Evolutionary conservation across 2,113 vertebrate species (phyloP).

Genomic region (Bombycilla garrulus): DNA sequence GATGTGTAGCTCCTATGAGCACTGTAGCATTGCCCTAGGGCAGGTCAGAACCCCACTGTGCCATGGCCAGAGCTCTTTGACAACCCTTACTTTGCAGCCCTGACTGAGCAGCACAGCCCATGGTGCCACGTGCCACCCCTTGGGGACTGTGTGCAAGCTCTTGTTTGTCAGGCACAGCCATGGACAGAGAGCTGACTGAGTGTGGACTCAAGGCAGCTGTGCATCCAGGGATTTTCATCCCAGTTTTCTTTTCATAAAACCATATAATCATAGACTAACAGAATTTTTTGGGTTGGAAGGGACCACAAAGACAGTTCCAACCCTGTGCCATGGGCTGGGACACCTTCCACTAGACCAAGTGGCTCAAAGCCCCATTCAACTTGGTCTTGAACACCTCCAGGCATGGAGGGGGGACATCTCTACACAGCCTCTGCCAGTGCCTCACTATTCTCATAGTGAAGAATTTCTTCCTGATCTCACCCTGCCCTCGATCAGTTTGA

Average conservation of each 20-base stretch:
- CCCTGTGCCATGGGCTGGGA: background rate
- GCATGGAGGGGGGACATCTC: background rate
- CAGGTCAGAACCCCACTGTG: background rate
- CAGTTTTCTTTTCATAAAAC: background rate
- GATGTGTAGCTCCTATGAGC: background rate
- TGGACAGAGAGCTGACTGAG: background rate
- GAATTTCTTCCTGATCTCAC: background rate
- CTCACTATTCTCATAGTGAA: background rate
- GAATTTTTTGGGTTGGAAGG: background rate
- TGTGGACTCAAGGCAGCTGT: background rate
- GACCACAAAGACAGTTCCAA: background rate
- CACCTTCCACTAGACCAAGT: background rate
- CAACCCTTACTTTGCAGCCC: background rate
- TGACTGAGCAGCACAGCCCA: fast-evolving
- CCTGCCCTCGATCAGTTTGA: background rate
- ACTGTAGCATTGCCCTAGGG: background rate
- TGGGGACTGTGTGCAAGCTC: background rate
- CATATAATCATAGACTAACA: background rate
- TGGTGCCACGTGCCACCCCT: background rate
- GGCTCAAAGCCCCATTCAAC: background rate
- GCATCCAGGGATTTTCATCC: background rate
- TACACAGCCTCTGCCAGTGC: background rate
- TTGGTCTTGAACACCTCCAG: background rate
- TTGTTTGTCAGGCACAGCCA: background rate
- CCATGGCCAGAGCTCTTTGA: fast-evolving